Evolutionary conservation across 2,888 invertebrate genomes (phyloP).

Genomic region (Thera britannica): DNA sequence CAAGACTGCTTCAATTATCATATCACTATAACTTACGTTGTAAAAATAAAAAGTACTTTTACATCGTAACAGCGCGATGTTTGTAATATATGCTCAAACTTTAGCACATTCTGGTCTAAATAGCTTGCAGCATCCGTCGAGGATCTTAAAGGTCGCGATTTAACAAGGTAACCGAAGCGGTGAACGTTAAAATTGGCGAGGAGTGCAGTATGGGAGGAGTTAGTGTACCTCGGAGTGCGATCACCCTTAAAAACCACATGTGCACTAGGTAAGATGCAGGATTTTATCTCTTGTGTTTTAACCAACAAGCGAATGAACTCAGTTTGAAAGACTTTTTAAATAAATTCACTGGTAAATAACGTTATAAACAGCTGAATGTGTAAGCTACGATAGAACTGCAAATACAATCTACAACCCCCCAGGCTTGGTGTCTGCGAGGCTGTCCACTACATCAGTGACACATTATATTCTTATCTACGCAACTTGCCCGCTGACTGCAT

Average conservation of each 20-base stretch:
- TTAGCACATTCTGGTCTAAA: conserved; percentile 39
- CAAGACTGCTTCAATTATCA: too few relatives aligned
- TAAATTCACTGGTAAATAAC: not conserved
- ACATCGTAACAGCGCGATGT: conserved; percentile 24
- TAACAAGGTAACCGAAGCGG: conserved; percentile 57
- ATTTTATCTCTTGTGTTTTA: conserved; percentile 19
- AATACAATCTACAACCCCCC: conserved; percentile 5
- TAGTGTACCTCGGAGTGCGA: conserved; percentile 60
- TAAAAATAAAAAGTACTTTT: conserved; percentile 33
- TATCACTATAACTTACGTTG: conserved; percentile 22
- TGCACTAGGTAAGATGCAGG: conserved; percentile 30
- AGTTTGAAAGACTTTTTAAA: not conserved
- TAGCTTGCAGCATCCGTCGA: conserved; percentile 40
- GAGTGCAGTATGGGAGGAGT: conserved; percentile 46
- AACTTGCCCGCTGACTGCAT: conserved; percentile 28
- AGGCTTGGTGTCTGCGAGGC: conserved; percentile 17
- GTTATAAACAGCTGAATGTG: not conserved
- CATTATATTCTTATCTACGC: conserved; percentile 49
- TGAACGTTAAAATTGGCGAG: conserved; percentile 51
- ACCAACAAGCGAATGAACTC: not conserved
- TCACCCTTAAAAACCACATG: conserved; percentile 55
- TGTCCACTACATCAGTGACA: conserved; percentile 46
- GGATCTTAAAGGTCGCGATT: conserved; percentile 49
- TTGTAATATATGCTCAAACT: conserved; percentile 37
- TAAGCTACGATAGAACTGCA: not conserved